Evolutionary conservation across 2,797 vertebrate genomes (phyloP).

Genomic region (Acipenser ruthenus): DNA sequence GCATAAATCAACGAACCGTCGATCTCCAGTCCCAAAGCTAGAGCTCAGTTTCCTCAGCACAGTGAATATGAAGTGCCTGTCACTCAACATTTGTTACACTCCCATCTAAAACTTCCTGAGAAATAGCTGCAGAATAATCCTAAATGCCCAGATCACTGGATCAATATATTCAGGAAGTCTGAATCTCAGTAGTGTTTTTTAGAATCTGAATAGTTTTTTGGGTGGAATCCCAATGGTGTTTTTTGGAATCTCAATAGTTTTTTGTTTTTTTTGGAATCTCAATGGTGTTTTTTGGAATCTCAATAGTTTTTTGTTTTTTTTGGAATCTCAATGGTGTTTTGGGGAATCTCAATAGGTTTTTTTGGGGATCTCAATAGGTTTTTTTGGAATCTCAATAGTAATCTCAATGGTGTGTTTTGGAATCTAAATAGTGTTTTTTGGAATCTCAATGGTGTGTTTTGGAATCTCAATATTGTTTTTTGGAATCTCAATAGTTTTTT

Average conservation of each 20-base stretch:
- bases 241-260: too few relatives aligned
- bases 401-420: neutral
- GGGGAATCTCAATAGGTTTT: neutral
- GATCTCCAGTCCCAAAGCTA: neutral
- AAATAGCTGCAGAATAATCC: neutral
- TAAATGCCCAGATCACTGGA: neutral
- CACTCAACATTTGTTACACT: neutral
- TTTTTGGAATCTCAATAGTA: too few relatives aligned
- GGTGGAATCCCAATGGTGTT: too few relatives aligned
- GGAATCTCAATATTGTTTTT: neutral
- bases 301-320: neutral
- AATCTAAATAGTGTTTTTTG: too few relatives aligned
- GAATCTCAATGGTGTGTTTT: neutral
- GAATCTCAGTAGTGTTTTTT: neutral
- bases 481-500: neutral
- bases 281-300: neutral
- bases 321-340: neutral
- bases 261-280: neutral
- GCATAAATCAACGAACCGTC: conserved; percentile 2
- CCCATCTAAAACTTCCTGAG: conserved; percentile 8
- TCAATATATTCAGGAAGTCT: neutral
- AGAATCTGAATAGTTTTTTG: neutral
- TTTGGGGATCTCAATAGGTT: neutral
- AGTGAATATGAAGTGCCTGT: neutral
- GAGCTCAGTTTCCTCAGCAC: neutral